Base-by-base conservation (phyloP, 2,113 vertebrate genomes). In the Saguinus midas region DNA sequence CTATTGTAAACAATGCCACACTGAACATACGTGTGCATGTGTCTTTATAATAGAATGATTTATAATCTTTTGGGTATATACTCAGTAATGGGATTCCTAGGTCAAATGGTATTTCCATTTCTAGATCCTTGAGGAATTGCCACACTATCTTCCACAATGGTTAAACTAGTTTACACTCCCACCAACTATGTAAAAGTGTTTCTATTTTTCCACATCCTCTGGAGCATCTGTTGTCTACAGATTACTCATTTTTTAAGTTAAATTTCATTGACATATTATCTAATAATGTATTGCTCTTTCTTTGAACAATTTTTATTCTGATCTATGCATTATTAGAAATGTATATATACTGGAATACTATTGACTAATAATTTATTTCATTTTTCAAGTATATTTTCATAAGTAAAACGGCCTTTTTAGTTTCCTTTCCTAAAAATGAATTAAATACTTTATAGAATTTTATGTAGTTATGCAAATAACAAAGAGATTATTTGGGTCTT, bases 1-100 rank as follows among this genome's bases (percentile, higher is more conserved):
- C 52, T 52, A 52, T 52, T 52, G 52, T 52, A 52, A 17, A 52
- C 5, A 52, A 1, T 0, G 1, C 16, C 1, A 1, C 5, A 52
- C 5, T 52, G 52, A 17, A 52, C 52, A 52, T 52, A 52, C 1
- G 1, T 52, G 16, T 52, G 16, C 52, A 17, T 52, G 52, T 52
- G 52, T 17, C 52, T 52, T 52, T 6, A 52, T 52, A 52, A 52
- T 52, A 52, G 16, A 52, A 52, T 16, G 14, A 52, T 52, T 52
- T 52, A 52, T 18, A 52, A 52, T 52, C 5, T 52, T 52, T 52
- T 52, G 52, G 52, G 52, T 18, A 52, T 52, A 17, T 52, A 6
- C 5, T 5, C 52, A 52, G 52, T 17, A 52, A 52, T 52, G 52
- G 16, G 52, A 52, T 52, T 17, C 1, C 16, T 52, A 5, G 16